phyloP scores from a whole-genome alignment of 2,113 vertebrate species.

The Actenoides hombroni region DNA sequence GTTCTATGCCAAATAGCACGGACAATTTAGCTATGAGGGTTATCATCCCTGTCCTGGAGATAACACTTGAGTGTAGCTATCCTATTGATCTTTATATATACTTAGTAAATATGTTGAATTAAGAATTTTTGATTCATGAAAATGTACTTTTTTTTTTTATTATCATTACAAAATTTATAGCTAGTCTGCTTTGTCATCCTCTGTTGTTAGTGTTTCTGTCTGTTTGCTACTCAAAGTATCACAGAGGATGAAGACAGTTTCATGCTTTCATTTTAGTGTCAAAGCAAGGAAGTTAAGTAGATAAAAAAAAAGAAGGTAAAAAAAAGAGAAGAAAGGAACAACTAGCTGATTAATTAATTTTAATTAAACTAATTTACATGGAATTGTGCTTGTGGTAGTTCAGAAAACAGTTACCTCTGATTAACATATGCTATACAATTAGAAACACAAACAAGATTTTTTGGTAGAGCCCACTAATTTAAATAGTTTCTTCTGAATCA shows the following conservation, averaged over 20 bases:
- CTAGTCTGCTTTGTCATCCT: not conserved
- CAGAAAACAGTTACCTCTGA: conserved; percentile 26
- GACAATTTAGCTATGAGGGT: not conserved
- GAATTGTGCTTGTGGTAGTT: not conserved
- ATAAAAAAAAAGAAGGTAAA: not conserved
- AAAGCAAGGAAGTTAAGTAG: not conserved
- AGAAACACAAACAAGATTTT: not conserved
- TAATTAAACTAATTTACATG: conserved; percentile 21
- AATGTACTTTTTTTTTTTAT: fast-evolving
- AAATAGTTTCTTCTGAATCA: not conserved
- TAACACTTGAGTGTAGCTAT: not conserved
- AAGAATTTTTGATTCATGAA: not conserved
- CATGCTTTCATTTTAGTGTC: not conserved
- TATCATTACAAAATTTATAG: not conserved
- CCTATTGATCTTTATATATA: not conserved
- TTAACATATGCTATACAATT: conserved; percentile 36
- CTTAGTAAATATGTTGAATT: not conserved
- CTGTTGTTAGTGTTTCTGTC: not conserved
- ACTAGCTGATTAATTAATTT: not conserved
- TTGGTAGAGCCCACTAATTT: not conserved
- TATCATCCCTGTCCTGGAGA: not conserved
- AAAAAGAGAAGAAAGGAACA: not conserved
- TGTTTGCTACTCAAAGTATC: not conserved
- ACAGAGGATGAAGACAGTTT: not conserved
- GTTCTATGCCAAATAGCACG: not conserved